These are phyloP conservation scores for Paramisgurnus dabryanus DNA, from an alignment of 2,113 vertebrate genomes.

Conservation along the genomic window DNA sequence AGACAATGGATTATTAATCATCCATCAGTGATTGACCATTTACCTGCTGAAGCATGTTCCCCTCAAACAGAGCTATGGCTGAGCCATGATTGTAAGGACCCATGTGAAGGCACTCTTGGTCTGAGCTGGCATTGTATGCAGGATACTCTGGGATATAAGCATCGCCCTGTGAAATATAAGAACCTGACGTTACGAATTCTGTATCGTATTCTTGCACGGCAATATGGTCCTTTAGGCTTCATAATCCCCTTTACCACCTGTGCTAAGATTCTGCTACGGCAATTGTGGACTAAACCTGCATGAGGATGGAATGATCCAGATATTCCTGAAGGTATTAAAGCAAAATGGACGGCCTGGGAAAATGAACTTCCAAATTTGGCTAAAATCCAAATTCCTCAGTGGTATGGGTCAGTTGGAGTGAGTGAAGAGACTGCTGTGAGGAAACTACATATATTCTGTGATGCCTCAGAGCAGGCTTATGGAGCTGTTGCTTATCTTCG, in stretches of 20 bases:
- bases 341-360: too few species aligned
- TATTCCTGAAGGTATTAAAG: too few species aligned
- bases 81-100: background rate
- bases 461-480: background rate
- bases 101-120: background rate
- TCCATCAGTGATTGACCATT: background rate
- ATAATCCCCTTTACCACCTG: background rate
- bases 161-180: background rate
- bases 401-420: background rate
- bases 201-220: background rate
- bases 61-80: background rate
- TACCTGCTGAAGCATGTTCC: background rate
- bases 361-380: too few species aligned
- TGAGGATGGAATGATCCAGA: background rate
- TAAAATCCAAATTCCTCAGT: background rate
- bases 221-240: background rate
- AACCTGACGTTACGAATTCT: background rate
- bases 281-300: background rate
- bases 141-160: background rate
- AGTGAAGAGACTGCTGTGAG: background rate
- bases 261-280: conserved; percentile 1
- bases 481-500: background rate
- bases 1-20: background rate
- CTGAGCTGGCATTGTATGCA: background rate
- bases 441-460: background rate